Percentiles rank a stretch among this genome's conserved stretches.
Conservation (phyloP, 2,888 invertebrate genomes). For the Caenorhabditis sp. region DNA sequence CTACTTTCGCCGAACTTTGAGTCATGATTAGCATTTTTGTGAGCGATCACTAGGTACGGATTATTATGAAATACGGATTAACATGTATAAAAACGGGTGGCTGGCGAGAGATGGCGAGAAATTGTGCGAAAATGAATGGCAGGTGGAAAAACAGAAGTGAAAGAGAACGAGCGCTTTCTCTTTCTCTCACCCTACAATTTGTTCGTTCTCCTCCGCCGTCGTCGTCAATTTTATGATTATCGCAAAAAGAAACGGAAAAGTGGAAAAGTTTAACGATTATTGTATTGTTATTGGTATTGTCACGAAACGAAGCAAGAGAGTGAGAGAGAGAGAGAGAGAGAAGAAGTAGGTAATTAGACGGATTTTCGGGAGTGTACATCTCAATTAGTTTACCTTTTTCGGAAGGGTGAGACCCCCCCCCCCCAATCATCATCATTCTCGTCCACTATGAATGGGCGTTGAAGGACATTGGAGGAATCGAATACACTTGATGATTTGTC, state of each 20-base stretch:
- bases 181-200: conserved; percentile 12
- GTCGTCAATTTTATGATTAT: background rate
- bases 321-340: background rate
- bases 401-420: too few relatives aligned
- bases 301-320: background rate
- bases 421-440: too few relatives aligned
- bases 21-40: too few relatives aligned
- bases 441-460: conserved; percentile 2
- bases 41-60: too few relatives aligned
- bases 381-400: conserved; percentile 54
- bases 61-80: too few relatives aligned
- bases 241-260: background rate
- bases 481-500: too few relatives aligned
- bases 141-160: conserved; percentile 39
- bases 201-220: conserved; percentile 1
- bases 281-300: conserved; percentile 21
- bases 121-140: background rate
- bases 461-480: conserved; percentile 52
- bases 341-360: conserved; percentile 39
- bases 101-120: conserved; percentile 2
- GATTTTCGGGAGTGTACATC: conserved; percentile 20
- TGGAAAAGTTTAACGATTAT: conserved; percentile 36
- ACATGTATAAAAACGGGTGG: background rate
- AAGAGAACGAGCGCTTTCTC: too few relatives aligned
- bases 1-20: too few relatives aligned